Base-by-base conservation (phyloP, 2,113 vertebrate species). In the Phalacrocorax aristotelis region DNA sequence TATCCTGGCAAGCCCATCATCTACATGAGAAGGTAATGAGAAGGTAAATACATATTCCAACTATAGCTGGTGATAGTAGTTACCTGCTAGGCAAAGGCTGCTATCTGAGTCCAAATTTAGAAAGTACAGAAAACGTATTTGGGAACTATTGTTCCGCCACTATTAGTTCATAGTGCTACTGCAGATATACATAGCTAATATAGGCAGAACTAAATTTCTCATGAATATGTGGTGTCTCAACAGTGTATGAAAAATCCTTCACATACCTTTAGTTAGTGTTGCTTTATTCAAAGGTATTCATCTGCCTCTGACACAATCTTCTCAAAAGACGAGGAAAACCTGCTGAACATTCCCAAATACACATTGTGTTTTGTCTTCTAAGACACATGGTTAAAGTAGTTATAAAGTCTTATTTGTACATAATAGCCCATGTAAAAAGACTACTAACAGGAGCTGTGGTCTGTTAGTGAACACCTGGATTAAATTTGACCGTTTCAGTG, bases 401-500 rank as follows among this genome's bases (percentile, higher is more conserved):
- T 81, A 7, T 81, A 70, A 85, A 89, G 20, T 52, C 60, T 60
- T 75, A 62, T 75, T 87, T 87, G 30, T 62, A 49, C 17, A 2
- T 58, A 70, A 74, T 15, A 55, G 8, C 80, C 55, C 32, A 36
- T 5, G 11, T 44, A 13, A 40, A 64, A 60, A 68, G 57, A 40
- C 61, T 66, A 21, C 69, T 84, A 70, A 72, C 29, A 40, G 49
- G 19, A 64, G 13, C 30, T 38, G 51, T 42, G 66, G 30, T 51
- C n/a, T 82, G 72, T 52, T 65, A 69, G 78, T 61, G 79, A 96
- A 93, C 51, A 87, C 66, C 83, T 65, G 77, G 62, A 96, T 95
- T 97, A 96, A 89, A 96, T 95, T 85, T 90, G 91, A 58, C 83
- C 8, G 9, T 83, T 89, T 93, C 60, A 62, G 90, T 64, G 48